Evolutionary conservation across 2,797 vertebrate species (phyloP).

Genomic region (Cheirogaleus major): DNA sequence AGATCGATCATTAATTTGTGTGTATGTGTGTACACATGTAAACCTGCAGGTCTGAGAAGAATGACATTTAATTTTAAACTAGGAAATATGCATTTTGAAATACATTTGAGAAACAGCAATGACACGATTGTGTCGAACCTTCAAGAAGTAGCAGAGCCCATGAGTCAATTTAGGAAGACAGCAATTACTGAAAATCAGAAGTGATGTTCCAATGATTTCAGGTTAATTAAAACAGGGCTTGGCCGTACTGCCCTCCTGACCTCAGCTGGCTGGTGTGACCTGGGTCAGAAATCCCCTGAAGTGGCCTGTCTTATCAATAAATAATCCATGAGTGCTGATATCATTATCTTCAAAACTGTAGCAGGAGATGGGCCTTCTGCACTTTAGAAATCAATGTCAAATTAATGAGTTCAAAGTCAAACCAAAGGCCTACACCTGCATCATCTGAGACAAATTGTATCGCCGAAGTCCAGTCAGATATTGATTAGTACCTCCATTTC

Average conservation of each 20-base stretch:
- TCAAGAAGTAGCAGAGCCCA: not conserved
- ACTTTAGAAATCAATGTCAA: not conserved
- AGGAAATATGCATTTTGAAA: not conserved
- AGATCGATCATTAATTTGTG: accelerated
- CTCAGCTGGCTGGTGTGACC: constrained; percentile 44
- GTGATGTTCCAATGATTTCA: constrained; percentile 26
- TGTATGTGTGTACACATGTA: accelerated
- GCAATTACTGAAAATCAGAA: constrained; percentile 47
- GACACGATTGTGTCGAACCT: not conserved
- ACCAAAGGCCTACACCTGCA: accelerated
- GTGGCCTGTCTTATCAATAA: not conserved
- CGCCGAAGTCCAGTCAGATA: no score
- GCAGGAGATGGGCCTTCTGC: not conserved
- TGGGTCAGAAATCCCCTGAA: constrained; percentile 59
- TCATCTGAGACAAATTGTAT: accelerated
- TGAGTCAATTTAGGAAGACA: constrained; percentile 27
- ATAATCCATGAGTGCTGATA: no score
- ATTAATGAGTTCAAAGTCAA: accelerated
- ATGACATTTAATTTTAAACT: not conserved
- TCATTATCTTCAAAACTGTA: not conserved
- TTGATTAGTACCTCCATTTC: accelerated
- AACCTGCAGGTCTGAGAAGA: not conserved
- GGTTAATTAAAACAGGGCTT: constrained; percentile 70
- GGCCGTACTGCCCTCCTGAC: constrained; percentile 28
- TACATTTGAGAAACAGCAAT: not conserved